Evolutionary conservation across 1,140 invertebrate species (phyloP), one percentile per base, ranked within the genome.

Genomic region (Dolichoris vasculosae): DNA sequence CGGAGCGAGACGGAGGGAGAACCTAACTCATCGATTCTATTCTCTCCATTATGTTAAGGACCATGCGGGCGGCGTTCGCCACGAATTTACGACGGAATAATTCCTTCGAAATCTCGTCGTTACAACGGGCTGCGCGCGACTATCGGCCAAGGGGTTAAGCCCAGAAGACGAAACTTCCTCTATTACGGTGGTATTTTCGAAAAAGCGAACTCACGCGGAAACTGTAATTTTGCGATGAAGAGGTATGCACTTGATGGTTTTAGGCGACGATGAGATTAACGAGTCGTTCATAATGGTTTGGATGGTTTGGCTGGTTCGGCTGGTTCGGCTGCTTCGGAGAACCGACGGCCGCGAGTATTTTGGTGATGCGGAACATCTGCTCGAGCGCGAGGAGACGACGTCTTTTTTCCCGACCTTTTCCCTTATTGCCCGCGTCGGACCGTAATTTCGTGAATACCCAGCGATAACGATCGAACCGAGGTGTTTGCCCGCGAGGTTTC

Each of bases 71-170:
- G 46, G 83, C 51, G 20, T 4, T 51, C 20, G 63, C 7, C 1
- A 67, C 69, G 51, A 85, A 55, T 84, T 84, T 84, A 84, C 76
- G 83, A 84, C 76, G 63, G 35, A 79, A 76, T 84, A 84, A 84
- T 84, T 84, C 82, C 82, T 63, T 64, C 35, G 75, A 78, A 67
- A 78, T 79, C 64, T 77, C 76, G 63, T 84, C 83, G 69, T 84
- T 84, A 84, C 82, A n/a, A 32, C n/a, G 26, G 40, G 11, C 51
- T 26, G 32, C 0, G 26, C 20, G 32, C 38, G 17, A 1, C 64
- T 2, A 69, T 13, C 1, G 35, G 8, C 20, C 38, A 59, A 59
- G 13, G 55, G 55, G 55, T 23, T 26, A 59, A 59, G 55, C 4
- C 23, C 20, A 26, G 55, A 59, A 59, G 63, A 51, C 79, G 64